Evolutionary conservation across 1,140 invertebrate species (phyloP).

Genomic region (Drosophila tropicalis): DNA sequence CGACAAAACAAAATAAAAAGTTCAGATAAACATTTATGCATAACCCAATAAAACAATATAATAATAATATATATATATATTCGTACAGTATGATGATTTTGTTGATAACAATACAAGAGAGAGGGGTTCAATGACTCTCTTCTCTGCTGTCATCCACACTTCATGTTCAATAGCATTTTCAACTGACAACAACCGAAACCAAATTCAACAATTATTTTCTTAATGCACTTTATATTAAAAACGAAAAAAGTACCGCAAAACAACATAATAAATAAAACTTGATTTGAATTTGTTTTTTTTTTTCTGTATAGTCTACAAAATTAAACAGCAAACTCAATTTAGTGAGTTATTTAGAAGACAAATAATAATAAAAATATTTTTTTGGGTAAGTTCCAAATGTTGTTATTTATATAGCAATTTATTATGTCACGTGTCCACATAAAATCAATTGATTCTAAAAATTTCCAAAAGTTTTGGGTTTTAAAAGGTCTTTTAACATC

Average conservation of each 20-base stretch:
- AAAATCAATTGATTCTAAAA: no score
- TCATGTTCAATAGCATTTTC: slow-evolving; percentile 70
- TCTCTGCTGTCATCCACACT: not conserved
- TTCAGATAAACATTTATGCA: slow-evolving; percentile 53
- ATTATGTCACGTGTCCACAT: no score
- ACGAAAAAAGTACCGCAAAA: slow-evolving; percentile 4
- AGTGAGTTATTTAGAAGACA: not conserved
- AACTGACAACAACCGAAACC: slow-evolving; percentile 40
- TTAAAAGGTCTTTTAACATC: no score
- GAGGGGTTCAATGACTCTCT: slow-evolving; percentile 67
- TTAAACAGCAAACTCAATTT: slow-evolving; percentile 2
- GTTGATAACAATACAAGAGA: slow-evolving; percentile 30
- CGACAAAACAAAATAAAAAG: slow-evolving; percentile 46
- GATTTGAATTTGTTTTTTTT: slow-evolving; percentile 16
- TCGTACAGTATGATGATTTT: not conserved
- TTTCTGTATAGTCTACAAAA: not conserved
- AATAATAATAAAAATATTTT: not conserved
- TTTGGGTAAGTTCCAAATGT: not conserved
- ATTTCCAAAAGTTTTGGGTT: no score
- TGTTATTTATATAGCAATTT: no score
- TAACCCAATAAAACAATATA: slow-evolving; percentile 44
- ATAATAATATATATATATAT: not conserved
- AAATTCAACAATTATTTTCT: slow-evolving; percentile 20
- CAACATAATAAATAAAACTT: slow-evolving; percentile 13
- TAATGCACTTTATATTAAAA: slow-evolving; percentile 13